Evolutionary conservation across 2,888 invertebrate species (phyloP).

Genomic region (Drosophila austrosaltans): DNA sequence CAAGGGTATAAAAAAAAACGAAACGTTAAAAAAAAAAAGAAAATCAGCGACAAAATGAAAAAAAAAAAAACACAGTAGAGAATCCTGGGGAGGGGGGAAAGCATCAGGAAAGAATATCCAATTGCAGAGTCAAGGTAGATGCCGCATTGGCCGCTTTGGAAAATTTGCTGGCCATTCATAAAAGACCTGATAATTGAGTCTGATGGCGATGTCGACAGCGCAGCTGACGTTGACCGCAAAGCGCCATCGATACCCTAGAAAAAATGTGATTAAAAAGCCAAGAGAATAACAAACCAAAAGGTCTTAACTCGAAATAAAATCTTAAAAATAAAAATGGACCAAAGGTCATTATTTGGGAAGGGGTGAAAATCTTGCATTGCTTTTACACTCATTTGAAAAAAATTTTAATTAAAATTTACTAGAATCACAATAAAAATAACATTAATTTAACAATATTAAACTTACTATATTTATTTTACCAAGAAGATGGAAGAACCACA

Average conservation of each 20-base stretch:
- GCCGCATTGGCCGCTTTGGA: constrained; percentile 49
- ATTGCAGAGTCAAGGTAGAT: constrained; percentile 42
- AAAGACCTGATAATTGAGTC: constrained; percentile 70
- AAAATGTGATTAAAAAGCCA: too few relatives aligned
- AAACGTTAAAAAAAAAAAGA: background rate
- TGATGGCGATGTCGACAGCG: constrained; percentile 24
- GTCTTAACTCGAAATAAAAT: too few relatives aligned
- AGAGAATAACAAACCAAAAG: too few relatives aligned
- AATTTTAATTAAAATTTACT: too few relatives aligned
- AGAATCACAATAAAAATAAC: background rate
- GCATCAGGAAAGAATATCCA: constrained; percentile 16
- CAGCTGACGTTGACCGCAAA: constrained; percentile 52
- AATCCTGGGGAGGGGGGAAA: background rate
- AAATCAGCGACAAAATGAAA: constrained; percentile 25
- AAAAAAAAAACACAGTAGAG: background rate
- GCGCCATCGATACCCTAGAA: constrained; percentile 28
- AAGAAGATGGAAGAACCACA: background rate
- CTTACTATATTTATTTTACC: background rate
- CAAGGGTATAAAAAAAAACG: too few relatives aligned
- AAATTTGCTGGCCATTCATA: constrained; percentile 72
- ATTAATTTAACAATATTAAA: background rate
- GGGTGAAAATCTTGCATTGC: too few relatives aligned
- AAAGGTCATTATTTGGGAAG: too few relatives aligned
- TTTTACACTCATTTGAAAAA: too few relatives aligned
- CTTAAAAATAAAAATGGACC: too few relatives aligned